Conservation (phyloP, 2,888 invertebrate species). For the Antheraea assamensis region DNA sequence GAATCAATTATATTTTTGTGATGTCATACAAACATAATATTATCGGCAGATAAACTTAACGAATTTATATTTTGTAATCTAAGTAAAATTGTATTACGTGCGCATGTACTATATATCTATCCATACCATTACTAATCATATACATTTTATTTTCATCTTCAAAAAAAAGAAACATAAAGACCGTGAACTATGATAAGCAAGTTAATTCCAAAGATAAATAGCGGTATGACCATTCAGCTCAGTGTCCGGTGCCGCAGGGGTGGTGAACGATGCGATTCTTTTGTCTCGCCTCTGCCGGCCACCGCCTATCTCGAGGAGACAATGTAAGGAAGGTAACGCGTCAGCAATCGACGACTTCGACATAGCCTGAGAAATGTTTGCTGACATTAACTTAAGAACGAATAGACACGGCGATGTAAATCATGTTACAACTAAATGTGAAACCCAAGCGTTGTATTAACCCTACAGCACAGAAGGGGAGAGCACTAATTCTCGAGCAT, state of each 20-base stretch:
- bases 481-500: too few relatives aligned
- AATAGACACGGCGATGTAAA: background rate
- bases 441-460: too few relatives aligned
- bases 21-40: too few relatives aligned
- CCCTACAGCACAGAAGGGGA: too few relatives aligned
- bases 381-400: background rate
- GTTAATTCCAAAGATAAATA: slow-evolving; percentile 79
- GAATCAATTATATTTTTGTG: too few relatives aligned
- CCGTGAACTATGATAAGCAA: slow-evolving; percentile 68
- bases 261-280: slow-evolving; percentile 79
- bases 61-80: too few relatives aligned
- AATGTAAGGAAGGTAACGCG: slow-evolving; percentile 65
- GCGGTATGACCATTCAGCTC: slow-evolving; percentile 65
- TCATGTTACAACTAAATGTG: too few relatives aligned
- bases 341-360: slow-evolving; percentile 62
- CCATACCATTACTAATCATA: too few relatives aligned
- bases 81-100: too few relatives aligned
- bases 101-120: too few relatives aligned
- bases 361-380: slow-evolving; percentile 27
- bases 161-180: slow-evolving; percentile 34
- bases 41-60: too few relatives aligned
- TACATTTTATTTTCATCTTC: background rate
- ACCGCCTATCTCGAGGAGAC: slow-evolving; percentile 51
- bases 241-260: slow-evolving; percentile 53
- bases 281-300: slow-evolving; percentile 64